Conservation (phyloP, 2,888 invertebrate genomes). For the Bombylius major region DNA sequence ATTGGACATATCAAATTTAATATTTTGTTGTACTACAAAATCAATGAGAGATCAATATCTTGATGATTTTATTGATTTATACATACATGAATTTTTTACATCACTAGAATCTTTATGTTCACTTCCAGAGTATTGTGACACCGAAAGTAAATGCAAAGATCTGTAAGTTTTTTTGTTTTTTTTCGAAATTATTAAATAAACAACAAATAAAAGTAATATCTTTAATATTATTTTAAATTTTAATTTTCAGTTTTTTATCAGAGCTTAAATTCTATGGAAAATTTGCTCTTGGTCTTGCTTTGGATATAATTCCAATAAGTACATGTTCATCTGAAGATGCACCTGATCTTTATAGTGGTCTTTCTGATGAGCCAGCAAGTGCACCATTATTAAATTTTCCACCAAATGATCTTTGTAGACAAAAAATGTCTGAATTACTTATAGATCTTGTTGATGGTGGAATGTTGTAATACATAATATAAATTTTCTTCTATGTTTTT, state of each 20-base stretch:
- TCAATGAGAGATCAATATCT: conserved; percentile 47
- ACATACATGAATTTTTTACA: conserved; percentile 45
- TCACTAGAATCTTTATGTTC: conserved; percentile 44
- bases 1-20: conserved; percentile 50
- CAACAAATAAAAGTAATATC: not conserved
- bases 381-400: conserved; percentile 36
- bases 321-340: conserved; percentile 59
- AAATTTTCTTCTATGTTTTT: too few species aligned
- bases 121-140: conserved; percentile 26
- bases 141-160: conserved; percentile 41
- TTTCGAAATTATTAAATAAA: not conserved
- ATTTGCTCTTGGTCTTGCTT: conserved; percentile 53
- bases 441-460: conserved; percentile 47
- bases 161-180: conserved; percentile 45
- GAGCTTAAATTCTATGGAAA: conserved; percentile 51
- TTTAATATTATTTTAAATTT: not conserved
- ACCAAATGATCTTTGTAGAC: conserved; percentile 47
- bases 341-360: conserved; percentile 48
- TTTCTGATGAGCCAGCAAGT: conserved; percentile 27
- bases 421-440: conserved; percentile 56
- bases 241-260: conserved; percentile 41
- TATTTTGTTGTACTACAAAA: conserved; percentile 53
- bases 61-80: conserved; percentile 44
- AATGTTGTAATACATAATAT: not conserved
- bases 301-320: conserved; percentile 59